These are phyloP conservation scores for Thymelicus acteon DNA, from an alignment of 2,888 invertebrate genomes.

Conservation along the genomic window DNA sequence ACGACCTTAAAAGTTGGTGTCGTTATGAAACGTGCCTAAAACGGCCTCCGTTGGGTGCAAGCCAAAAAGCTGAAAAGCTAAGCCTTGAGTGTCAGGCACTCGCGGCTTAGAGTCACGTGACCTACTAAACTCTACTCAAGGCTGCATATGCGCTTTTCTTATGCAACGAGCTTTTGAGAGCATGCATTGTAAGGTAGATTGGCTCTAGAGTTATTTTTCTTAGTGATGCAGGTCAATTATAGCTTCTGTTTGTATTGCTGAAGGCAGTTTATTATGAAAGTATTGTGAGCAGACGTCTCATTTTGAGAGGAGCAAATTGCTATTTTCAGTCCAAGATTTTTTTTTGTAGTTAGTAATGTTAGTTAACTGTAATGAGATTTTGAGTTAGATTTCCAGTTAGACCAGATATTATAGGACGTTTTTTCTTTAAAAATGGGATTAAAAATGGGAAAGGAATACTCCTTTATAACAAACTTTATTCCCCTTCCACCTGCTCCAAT, in stretches of 20 bases:
- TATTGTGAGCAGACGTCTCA: no score
- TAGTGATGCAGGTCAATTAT: background rate
- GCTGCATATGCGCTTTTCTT: conserved; percentile 27
- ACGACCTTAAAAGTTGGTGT: conserved; percentile 7
- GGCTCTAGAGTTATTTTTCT: background rate
- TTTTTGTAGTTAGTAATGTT: no score
- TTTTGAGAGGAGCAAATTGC: no score
- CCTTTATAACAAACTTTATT: no score
- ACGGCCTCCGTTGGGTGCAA: conserved; percentile 10
- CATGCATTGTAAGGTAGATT: conserved; percentile 2
- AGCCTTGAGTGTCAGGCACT: conserved; percentile 13
- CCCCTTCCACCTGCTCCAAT: no score
- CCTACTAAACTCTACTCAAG: conserved; percentile 33
- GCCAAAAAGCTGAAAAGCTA: conserved; percentile 28
- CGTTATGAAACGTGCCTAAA: conserved; percentile 24
- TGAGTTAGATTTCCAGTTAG: no score
- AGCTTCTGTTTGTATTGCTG: background rate
- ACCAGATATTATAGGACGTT: no score
- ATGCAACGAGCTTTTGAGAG: conserved; percentile 8
- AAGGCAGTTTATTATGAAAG: no score
- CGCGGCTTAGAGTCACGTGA: conserved; percentile 23
- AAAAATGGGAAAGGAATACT: no score
- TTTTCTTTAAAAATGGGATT: no score
- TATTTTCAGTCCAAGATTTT: no score
- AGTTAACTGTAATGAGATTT: no score